Conservation (phyloP, 2,113 vertebrate species). For the Melanotaenia duboulayi region DNA sequence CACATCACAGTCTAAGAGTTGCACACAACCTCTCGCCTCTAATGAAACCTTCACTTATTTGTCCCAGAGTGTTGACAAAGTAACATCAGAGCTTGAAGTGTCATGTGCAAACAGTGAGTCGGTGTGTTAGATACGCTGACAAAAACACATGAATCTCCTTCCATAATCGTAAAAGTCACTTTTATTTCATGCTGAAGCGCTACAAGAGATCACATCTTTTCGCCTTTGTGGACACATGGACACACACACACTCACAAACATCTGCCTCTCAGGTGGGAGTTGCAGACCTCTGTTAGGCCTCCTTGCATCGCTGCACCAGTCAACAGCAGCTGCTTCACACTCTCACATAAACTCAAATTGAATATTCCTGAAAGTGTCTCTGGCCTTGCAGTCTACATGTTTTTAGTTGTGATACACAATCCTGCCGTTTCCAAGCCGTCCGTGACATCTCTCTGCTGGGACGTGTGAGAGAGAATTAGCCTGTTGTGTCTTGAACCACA, state of each 20-base stretch:
- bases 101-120: background rate
- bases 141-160: background rate
- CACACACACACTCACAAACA: conserved; percentile 10
- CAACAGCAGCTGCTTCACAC: conserved; percentile 40
- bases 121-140: too few relatives aligned
- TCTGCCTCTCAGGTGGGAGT: conserved; percentile 60
- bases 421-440: conserved; percentile 7
- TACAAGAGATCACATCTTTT: background rate
- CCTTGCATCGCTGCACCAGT: conserved; percentile 46
- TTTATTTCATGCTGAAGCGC: background rate
- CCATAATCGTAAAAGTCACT: background rate
- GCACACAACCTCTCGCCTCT: conserved; percentile 14
- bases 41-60: conserved; percentile 22
- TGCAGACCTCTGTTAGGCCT: conserved; percentile 36
- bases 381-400: conserved; percentile 18
- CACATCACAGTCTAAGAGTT: conserved; percentile 18
- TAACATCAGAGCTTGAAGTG: background rate
- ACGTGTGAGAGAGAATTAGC: conserved; percentile 49
- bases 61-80: conserved; percentile 30
- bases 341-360: conserved; percentile 34
- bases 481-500: conserved; percentile 27
- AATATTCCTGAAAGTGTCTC: conserved; percentile 40
- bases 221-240: conserved; percentile 6
- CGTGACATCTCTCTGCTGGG: conserved; percentile 13
- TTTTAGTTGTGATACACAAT: conserved; percentile 8